These are phyloP conservation scores for Xiphophorus couchianus DNA, from an alignment of 2,113 vertebrate species.

Conservation along the genomic window DNA sequence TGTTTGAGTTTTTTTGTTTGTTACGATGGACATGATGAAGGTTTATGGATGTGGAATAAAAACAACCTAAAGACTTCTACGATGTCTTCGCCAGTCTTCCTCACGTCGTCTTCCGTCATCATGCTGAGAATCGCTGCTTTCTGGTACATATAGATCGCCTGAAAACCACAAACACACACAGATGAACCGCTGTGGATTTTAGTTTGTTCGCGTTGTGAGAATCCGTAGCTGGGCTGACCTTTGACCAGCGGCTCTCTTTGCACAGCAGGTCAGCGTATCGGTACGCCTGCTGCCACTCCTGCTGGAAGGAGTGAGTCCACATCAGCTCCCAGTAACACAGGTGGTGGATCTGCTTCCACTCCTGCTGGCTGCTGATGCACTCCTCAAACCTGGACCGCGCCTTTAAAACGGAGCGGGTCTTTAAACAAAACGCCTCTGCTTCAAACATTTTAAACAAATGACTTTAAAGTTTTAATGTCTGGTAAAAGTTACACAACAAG, in stretches of 20 bases:
- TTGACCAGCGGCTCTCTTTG: slow-evolving; percentile 97
- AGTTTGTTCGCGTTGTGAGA: not conserved
- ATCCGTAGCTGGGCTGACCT: slow-evolving; percentile 73
- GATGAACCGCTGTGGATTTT: not conserved
- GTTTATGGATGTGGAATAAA: not conserved
- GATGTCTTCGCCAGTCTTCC: slow-evolving; percentile 85
- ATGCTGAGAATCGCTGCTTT: slow-evolving; percentile 96
- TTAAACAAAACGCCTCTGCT: rapidly evolving
- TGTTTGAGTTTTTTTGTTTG: not conserved
- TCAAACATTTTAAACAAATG: not conserved
- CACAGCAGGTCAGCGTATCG: slow-evolving; percentile 91
- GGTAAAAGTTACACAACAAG: not conserved
- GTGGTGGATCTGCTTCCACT: slow-evolving; percentile 97
- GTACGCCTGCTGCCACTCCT: slow-evolving; percentile 92
- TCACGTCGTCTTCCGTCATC: slow-evolving; percentile 88
- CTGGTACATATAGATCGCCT: slow-evolving; percentile 97
- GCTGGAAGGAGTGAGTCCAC: slow-evolving; percentile 92
- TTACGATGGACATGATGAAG: not conserved
- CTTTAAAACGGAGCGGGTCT: slow-evolving; percentile 42
- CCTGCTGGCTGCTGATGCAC: slow-evolving; percentile 90
- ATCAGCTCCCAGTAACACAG: slow-evolving; percentile 98
- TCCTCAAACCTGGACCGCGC: slow-evolving; percentile 86
- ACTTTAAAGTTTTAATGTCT: not conserved
- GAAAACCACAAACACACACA: not conserved
- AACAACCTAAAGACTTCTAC: slow-evolving; percentile 88